phyloP scores from a whole-genome alignment of 2,888 invertebrate genomes.

The Drosophila rubida region DNA sequence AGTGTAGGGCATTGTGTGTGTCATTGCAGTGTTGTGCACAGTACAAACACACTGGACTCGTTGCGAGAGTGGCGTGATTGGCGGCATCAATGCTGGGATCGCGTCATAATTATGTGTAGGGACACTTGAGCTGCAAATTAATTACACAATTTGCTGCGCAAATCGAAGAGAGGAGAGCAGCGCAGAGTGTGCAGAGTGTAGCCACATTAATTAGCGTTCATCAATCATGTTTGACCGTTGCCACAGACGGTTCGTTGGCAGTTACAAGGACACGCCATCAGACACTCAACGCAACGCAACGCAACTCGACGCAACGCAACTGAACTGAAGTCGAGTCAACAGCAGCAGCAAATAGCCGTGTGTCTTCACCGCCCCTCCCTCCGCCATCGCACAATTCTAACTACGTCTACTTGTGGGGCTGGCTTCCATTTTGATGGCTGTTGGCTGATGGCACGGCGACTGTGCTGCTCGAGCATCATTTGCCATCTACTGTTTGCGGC shows the following conservation, averaged over 20 bases:
- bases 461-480: slow-evolving; percentile 14
- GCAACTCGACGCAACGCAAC: slow-evolving; percentile 10
- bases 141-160: slow-evolving; percentile 63
- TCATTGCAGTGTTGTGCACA: background rate
- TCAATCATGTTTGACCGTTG: slow-evolving; percentile 74
- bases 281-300: slow-evolving; percentile 33
- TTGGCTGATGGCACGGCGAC: too few relatives aligned
- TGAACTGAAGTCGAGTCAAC: slow-evolving; percentile 15
- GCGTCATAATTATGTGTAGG: slow-evolving; percentile 65
- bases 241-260: slow-evolving; percentile 36
- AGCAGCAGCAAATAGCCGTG: slow-evolving; percentile 20
- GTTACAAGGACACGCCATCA: slow-evolving; percentile 48
- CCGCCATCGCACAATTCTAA: background rate
- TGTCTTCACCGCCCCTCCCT: slow-evolving; percentile 1
- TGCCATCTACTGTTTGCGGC: slow-evolving; percentile 35
- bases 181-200: slow-evolving; percentile 1
- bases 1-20: slow-evolving; percentile 9
- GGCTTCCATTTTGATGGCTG: background rate
- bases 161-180: slow-evolving; percentile 20
- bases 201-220: slow-evolving; percentile 78
- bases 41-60: background rate
- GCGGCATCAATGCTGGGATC: background rate
- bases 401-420: background rate
- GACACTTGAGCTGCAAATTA: slow-evolving; percentile 70
- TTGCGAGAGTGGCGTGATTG: background rate